Percentiles rank a stretch among this genome's conserved stretches.
Conservation (phyloP, 2,888 invertebrate species). For the Agonopterix alstromeriana region DNA sequence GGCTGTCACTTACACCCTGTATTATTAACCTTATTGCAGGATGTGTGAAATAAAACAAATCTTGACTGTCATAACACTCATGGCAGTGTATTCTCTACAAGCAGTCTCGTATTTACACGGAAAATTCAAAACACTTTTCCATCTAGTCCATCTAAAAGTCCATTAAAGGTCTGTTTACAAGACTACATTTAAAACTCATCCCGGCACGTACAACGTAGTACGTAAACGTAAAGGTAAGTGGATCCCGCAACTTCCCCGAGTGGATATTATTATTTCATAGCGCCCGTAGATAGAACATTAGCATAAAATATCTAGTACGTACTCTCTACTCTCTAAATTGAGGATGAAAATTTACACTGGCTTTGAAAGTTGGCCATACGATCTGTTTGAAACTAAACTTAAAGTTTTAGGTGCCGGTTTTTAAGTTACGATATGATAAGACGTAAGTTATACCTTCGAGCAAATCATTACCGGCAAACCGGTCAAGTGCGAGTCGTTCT, state of each 20-base stretch:
- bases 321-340: constrained; percentile 35
- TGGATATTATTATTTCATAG: constrained; percentile 53
- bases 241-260: constrained; percentile 22
- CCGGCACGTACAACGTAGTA: constrained; percentile 16
- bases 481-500: too few relatives aligned
- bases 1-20: too few relatives aligned
- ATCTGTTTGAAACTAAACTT: too few relatives aligned
- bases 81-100: background rate
- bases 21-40: too few relatives aligned
- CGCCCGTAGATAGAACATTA: constrained; percentile 41
- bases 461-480: too few relatives aligned
- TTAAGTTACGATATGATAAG: too few relatives aligned
- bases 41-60: too few relatives aligned
- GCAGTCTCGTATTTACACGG: background rate
- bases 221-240: constrained; percentile 18
- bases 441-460: too few relatives aligned
- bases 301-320: constrained; percentile 40
- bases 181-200: constrained; percentile 23
- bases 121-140: constrained; percentile 1
- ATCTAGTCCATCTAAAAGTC: constrained; percentile 21
- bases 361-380: too few relatives aligned
- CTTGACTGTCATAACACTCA: background rate
- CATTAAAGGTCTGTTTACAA: constrained; percentile 27
- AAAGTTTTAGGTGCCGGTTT: too few relatives aligned
- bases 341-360: constrained; percentile 11